Conservation (phyloP, 1,140 invertebrate genomes). For the Phymastichus coffea region DNA sequence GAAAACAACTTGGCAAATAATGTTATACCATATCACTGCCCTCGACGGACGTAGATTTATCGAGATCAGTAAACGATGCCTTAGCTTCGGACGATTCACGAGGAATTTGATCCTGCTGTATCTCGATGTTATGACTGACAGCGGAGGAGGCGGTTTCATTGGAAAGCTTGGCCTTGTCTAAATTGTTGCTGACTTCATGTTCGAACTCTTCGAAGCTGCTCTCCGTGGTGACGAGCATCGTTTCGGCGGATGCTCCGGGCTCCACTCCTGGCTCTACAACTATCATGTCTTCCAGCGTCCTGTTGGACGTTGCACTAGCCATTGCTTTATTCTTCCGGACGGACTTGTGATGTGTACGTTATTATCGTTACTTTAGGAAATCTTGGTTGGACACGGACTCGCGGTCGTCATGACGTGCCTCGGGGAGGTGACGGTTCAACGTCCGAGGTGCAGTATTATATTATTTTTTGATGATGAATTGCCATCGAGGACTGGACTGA, state of each 20-base stretch:
- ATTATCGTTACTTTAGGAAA: too few species aligned
- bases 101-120: slow-evolving; percentile 56
- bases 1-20: slow-evolving; percentile 20
- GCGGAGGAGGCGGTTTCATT: too few species aligned
- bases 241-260: slow-evolving; percentile 62
- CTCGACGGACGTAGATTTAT: slow-evolving; percentile 38
- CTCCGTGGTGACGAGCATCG: slow-evolving; percentile 68
- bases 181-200: slow-evolving; percentile 64
- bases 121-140: slow-evolving; percentile 57
- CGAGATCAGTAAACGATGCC: slow-evolving; percentile 25
- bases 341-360: too few species aligned
- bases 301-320: not conserved
- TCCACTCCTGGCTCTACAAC: slow-evolving; percentile 41
- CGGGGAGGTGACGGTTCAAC: too few species aligned
- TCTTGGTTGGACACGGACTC: too few species aligned
- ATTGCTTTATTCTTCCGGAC: not conserved
- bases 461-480: too few species aligned
- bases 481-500: too few species aligned
- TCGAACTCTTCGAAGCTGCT: slow-evolving; percentile 68
- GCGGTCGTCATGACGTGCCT: too few species aligned
- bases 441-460: too few species aligned
- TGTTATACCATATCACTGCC: slow-evolving; percentile 43
- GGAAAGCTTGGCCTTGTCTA: too few species aligned
- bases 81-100: slow-evolving; percentile 32
- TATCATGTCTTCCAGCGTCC: slow-evolving; percentile 7